Base-by-base conservation (phyloP, 2,888 invertebrate genomes). In the Conchocele bisecta region DNA sequence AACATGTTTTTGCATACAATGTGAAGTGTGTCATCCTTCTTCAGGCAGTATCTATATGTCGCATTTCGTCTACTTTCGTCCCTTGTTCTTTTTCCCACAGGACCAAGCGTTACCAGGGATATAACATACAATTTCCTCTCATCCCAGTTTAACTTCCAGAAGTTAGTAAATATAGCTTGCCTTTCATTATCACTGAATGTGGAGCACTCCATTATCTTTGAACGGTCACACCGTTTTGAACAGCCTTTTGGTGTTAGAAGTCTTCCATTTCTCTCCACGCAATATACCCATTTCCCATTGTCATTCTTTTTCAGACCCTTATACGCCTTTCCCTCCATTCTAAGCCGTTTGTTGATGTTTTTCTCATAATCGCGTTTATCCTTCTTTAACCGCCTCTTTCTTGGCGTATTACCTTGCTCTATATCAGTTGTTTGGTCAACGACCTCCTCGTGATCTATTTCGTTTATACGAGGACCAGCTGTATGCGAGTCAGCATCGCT, bases 201-300 rank as follows among this genome's bases (percentile, higher is more conserved):
- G 17, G 48, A 9, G 15, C 48, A 48, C 28, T 48, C 3, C 31
- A 48, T 48, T 48, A 28, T 17, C 31, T 28, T 48, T 29, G 48
- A 48, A 29, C 31, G 28, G 28, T 28, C 48, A 48, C 48, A 48
- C 31, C 48, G 28, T 31, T 48, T 48, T 29, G 48, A 48, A 48
- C 48, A 48, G 29, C 31, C 31, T 28, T 31, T 48, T 28, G 48
- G 48, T 17, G 48, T 48, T 31, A 48, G n/a, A 29, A 28, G n/a
- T 17, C 48, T 28, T 31, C 31, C 48, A 29, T 28, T 17, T 15
- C 48, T 48, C n/a, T 48, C 48, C 28, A 48, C 29, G 48, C 48
- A 48, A 42, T 20, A 48, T 48, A 29, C 48, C 15, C 31, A 24
- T 31, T 28, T 26, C n/a, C 31, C 15, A 48, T 28, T 48, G 48